A percentile compares a stretch with the other conserved stretches of the same genome.
Evolutionary conservation across 2,797 vertebrate genomes (phyloP).

Genomic region (Sebastes matsubarae): DNA sequence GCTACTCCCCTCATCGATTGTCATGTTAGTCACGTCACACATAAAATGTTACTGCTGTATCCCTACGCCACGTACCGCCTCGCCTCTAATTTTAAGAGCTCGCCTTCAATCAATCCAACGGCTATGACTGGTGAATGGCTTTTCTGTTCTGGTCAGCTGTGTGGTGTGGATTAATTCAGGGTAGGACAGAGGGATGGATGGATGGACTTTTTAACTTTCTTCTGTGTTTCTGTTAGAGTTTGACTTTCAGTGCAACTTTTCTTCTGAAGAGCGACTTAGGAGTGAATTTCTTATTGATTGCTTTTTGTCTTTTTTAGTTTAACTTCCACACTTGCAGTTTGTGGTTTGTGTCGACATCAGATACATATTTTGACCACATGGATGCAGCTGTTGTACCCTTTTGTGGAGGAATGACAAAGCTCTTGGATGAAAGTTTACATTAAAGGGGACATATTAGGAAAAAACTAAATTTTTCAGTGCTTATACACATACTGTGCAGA

Average conservation of each 20-base stretch:
- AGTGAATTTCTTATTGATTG: not conserved
- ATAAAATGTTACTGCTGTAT: conserved; percentile 51
- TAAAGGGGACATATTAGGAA: not conserved
- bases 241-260: not conserved
- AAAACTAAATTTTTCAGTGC: not conserved
- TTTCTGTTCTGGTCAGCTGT: conserved; percentile 37
- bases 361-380: not conserved
- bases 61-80: conserved; percentile 6
- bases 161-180: conserved; percentile 16
- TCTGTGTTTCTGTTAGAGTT: not conserved
- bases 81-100: conserved; percentile 43
- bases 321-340: not conserved
- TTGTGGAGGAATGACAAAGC: not conserved
- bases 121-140: conserved; percentile 27
- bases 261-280: not conserved
- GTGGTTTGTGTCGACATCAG: not conserved
- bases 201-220: not conserved
- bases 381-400: not conserved
- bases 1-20: conserved; percentile 47
- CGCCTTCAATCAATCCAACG: conserved; percentile 42
- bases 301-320: not conserved
- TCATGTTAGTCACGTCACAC: conserved; percentile 49
- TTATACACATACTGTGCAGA: rapidly evolving
- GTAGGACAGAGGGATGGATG: conserved; percentile 1
- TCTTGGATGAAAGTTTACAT: not conserved